Base-by-base conservation (phyloP, 2,888 invertebrate genomes). In the Ashinkailepas kermadecensis region DNA sequence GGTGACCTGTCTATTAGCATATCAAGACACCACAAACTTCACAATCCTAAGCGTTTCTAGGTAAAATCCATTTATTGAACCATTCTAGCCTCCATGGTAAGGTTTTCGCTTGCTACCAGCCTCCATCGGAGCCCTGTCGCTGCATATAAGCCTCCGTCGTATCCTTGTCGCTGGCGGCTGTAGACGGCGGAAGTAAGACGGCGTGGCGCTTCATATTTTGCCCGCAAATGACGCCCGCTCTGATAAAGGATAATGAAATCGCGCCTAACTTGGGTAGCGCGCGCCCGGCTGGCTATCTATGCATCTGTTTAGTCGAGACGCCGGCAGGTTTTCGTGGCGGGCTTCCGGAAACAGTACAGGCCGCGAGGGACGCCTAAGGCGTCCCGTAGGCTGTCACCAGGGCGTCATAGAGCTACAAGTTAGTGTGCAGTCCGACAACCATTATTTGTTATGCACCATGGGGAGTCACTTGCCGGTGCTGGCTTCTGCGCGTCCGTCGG, bases 241-340 rank as follows among this genome's bases (percentile, higher is more conserved):
- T 62, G 62, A 62, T 62, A 62, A 62, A 62, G 62, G 62, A 62
- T 62, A 62, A 62, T 62, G 62, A 62, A 62, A 62, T 62, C 62
- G 62, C 7, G 62, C 15, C 62, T 15, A 62, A 62, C 15, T 62
- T 62, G 13, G 15, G 15, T 15, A 18, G 15, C 62, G 9, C 62
- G 1, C 62, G 62, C 18, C 62, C 7, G 62, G 62, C 62, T 39
- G 39, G 18, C 62, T 62, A 62, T 62, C 62, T 62, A 62, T 62
- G 7, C 62, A 15, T 62, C 62, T 62, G 18, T 18, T 58, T 58
- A 58, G 62, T 15, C 1, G 7, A 18, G 62, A 15, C 15, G 62
- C 62, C 18, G 13, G 18, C 18, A 18, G 1, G 18, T 8, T 7
- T 15, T 7, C 15, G 62, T 18, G 18, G 62, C 15, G 18, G 0